Percentiles rank a stretch among this genome's conserved stretches.
Evolutionary conservation across 2,888 invertebrate genomes (phyloP).

Genomic region (Linhomoeus sp.): DNA sequence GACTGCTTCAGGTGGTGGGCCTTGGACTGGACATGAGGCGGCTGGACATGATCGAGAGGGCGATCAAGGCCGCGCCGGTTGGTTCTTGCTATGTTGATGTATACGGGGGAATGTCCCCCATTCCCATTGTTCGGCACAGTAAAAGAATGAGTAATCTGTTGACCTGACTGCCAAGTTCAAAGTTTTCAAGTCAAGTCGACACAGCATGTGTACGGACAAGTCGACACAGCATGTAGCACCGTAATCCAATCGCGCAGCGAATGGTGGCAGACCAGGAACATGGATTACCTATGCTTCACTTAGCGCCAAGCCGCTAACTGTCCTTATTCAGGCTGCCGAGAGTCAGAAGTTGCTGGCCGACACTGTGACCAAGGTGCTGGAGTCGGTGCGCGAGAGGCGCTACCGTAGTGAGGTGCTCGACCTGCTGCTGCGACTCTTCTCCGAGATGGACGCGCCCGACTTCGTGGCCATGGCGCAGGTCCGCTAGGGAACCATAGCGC

Average conservation of each 20-base stretch:
- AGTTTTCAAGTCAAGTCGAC: too few relatives aligned
- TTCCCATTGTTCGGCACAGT: too few relatives aligned
- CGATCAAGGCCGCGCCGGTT: constrained; percentile 43
- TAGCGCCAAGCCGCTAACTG: too few relatives aligned
- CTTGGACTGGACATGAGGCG: constrained; percentile 84
- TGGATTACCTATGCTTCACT: too few relatives aligned
- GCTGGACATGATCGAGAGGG: constrained; percentile 83
- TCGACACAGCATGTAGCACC: too few relatives aligned
- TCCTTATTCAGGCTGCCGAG: neutral
- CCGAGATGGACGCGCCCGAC: constrained; percentile 69
- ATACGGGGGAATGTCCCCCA: too few relatives aligned
- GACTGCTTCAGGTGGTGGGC: constrained; percentile 48
- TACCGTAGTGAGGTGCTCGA: constrained; percentile 76
- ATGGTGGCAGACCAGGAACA: neutral
- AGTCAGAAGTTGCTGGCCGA: constrained; percentile 62
- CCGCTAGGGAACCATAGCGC: constrained; percentile 7
- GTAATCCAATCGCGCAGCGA: too few relatives aligned
- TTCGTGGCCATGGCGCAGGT: constrained; percentile 79
- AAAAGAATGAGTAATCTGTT: too few relatives aligned
- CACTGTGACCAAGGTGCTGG: constrained; percentile 88
- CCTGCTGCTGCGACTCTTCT: constrained; percentile 68
- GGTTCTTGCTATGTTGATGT: too few relatives aligned
- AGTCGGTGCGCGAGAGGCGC: constrained; percentile 73
- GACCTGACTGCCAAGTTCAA: too few relatives aligned
- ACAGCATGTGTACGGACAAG: too few relatives aligned